Conservation (phyloP, 2,888 invertebrate species). For the Isoperla grammatica region DNA sequence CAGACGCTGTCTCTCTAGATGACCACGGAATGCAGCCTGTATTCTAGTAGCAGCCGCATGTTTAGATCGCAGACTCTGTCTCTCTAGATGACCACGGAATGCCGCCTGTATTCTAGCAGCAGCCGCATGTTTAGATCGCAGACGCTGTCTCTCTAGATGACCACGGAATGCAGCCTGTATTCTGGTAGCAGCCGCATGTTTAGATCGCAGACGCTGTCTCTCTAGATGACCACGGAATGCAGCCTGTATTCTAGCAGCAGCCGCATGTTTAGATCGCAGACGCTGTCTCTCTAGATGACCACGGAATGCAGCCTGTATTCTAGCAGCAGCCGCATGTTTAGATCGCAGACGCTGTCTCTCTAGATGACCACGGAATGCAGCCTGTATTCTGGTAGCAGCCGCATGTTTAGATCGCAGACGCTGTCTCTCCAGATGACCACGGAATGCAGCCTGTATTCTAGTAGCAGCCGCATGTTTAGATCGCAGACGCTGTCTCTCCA, state of each 20-base stretch:
- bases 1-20: neutral
- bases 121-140: neutral
- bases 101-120: neutral
- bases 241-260: neutral
- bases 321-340: neutral
- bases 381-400: constrained; percentile 44
- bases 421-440: constrained; percentile 4
- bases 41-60: neutral
- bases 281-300: neutral
- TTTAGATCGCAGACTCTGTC: neutral
- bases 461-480: neutral
- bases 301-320: neutral
- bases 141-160: neutral
- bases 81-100: neutral
- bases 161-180: neutral
- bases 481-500: neutral
- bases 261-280: neutral
- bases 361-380: constrained; percentile 34
- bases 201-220: neutral
- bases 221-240: neutral
- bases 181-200: neutral
- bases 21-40: constrained; percentile 11
- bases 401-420: constrained; percentile 33
- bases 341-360: constrained; percentile 1
- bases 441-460: constrained; percentile 15